Evolutionary conservation across 1,140 invertebrate genomes (phyloP).

Genomic region (Anadara kagoshimensis): DNA sequence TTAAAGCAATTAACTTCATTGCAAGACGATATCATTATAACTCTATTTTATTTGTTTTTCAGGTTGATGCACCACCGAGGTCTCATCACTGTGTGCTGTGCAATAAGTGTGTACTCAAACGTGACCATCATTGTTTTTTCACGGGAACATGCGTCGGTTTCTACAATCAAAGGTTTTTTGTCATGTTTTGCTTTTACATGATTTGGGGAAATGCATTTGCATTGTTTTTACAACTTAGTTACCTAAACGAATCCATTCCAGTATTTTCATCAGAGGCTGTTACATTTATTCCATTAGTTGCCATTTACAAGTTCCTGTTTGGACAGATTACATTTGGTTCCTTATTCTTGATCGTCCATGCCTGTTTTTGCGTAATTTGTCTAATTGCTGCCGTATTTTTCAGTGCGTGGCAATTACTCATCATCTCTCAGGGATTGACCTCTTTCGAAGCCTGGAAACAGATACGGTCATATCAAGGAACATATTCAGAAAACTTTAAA

Average conservation of each 20-base stretch:
- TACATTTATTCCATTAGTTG: constrained; percentile 47
- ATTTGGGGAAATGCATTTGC: constrained; percentile 45
- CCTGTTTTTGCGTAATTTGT: constrained; percentile 41
- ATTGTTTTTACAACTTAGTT: constrained; percentile 50
- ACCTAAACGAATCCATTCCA: constrained; percentile 44
- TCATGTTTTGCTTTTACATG: constrained; percentile 54
- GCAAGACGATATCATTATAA: not conserved
- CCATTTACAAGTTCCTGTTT: constrained; percentile 44
- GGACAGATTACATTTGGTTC: constrained; percentile 44
- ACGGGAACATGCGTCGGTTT: constrained; percentile 65
- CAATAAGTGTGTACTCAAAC: constrained; percentile 62
- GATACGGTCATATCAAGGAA: constrained; percentile 36
- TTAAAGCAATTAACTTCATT: too few species aligned
- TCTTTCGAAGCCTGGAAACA: constrained; percentile 52
- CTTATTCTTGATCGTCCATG: constrained; percentile 41
- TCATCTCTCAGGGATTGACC: constrained; percentile 54
- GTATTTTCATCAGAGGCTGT: constrained; percentile 30
- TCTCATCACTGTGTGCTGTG: constrained; percentile 66
- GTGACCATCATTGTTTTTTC: constrained; percentile 71
- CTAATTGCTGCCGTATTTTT: constrained; percentile 40
- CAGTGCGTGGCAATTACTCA: constrained; percentile 44
- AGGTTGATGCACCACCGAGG: constrained; percentile 63
- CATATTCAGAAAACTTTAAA: constrained; percentile 42
- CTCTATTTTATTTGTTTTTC: not conserved
- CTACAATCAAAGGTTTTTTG: constrained; percentile 60